phyloP scores from a whole-genome alignment of 2,888 invertebrate species.

The Neocrepidodera transversa region DNA sequence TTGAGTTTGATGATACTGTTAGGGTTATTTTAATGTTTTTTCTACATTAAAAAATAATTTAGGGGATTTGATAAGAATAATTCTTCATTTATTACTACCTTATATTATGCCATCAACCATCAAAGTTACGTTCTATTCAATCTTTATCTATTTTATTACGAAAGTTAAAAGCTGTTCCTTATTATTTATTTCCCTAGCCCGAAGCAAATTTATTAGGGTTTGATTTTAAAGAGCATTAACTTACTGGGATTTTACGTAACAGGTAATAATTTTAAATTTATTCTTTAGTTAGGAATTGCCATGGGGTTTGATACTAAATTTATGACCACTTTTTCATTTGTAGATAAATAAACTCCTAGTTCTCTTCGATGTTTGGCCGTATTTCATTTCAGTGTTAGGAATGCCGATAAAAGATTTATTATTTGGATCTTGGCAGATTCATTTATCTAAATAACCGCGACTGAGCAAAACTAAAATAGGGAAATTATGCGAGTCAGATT shows the following conservation, averaged over 20 bases:
- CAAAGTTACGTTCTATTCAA: neutral
- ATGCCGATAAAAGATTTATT: slow-evolving; percentile 11
- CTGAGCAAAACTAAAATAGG: neutral
- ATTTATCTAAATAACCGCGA: slow-evolving; percentile 10
- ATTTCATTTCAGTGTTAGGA: slow-evolving; percentile 6
- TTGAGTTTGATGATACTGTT: too few species aligned
- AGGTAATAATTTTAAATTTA: slow-evolving; percentile 9
- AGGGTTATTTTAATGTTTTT: too few species aligned
- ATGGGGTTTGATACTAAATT: slow-evolving; percentile 7
- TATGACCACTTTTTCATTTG: slow-evolving; percentile 3
- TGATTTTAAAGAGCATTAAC: slow-evolving; percentile 17
- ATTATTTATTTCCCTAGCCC: neutral
- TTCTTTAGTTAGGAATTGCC: slow-evolving; percentile 7
- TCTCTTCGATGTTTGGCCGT: slow-evolving; percentile 8
- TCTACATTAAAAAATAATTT: too few species aligned
- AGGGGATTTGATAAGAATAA: too few species aligned
- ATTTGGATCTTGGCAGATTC: slow-evolving; percentile 5
- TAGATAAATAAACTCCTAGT: slow-evolving; percentile 14
- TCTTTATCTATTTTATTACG: neutral
- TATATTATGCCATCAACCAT: too few species aligned
- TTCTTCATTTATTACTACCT: too few species aligned
- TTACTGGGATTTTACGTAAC: slow-evolving; percentile 5
- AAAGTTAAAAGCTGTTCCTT: neutral
- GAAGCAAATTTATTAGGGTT: neutral
- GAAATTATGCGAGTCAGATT: slow-evolving; percentile 5